Evolutionary conservation across 2,797 vertebrate species (phyloP), one percentile per base, ranked within the genome.

Genomic region (Chelidonichthys spinosus): DNA sequence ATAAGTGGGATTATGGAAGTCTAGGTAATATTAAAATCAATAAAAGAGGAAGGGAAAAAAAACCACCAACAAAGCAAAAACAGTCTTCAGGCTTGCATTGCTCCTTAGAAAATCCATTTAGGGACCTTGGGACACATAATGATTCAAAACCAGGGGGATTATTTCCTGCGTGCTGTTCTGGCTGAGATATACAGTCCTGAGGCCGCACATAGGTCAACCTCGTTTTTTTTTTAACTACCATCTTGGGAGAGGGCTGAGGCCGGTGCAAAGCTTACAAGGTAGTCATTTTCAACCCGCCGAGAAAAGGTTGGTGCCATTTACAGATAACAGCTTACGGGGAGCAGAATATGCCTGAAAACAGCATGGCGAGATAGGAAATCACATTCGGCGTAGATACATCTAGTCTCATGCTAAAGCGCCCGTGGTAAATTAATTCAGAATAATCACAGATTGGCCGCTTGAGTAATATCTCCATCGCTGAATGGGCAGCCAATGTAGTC

Each of bases 11-110:
- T 90, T 87, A 86, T 87, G 77, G 81, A 90, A 81, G 77, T 74
- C 75, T 60, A 65, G 85, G 73, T 91, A 90, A 93, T 89, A 93
- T 90, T 80, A 90, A 92, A 92, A 92, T 93, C 93, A 90, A 92
- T 93, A 87, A 55, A 53, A 79, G 10, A 8, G 9, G 43, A 0
- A 25, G 37, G 14, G 0, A 7, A 50, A 63, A 81, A 5, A 77
- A 72, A 73, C 0, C 44, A 85, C 69, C 36, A 84, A 82, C 82
- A 85, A 85, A 88, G 83, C 78, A 84, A 85, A 25, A 83, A 86
- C 49, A 70, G 72, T 82, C 71, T 43, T 76, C 58, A 61, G 72
- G 61, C 74, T 78, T 33, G n/a, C 36, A 79, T 79, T 79, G 70
- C 84, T 72, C 63, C 66, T n/a, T 71, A 88, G 82, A 83, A 90